Evolutionary conservation across 2,888 invertebrate species (phyloP).

Genomic region (Halictus quadricinctus): DNA sequence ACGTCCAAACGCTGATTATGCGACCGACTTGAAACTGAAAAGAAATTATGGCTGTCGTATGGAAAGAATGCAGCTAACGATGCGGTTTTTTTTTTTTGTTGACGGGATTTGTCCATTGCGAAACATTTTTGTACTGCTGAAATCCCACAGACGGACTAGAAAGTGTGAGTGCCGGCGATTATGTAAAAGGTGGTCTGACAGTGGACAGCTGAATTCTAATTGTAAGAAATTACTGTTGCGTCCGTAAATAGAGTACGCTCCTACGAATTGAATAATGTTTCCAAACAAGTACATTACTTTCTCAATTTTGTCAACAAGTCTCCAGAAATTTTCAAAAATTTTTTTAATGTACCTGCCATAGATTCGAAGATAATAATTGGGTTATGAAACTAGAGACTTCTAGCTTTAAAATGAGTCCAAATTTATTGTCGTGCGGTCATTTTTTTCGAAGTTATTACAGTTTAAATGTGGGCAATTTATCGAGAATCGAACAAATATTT

Average conservation of each 20-base stretch:
- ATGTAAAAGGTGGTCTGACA: slow-evolving; percentile 44
- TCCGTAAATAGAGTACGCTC: background rate
- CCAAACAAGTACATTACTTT: background rate
- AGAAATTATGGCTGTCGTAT: slow-evolving; percentile 14
- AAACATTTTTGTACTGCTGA: slow-evolving; percentile 47
- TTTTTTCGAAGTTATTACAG: background rate
- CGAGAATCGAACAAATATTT: too few relatives aligned
- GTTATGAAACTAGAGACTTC: background rate
- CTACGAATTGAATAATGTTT: background rate
- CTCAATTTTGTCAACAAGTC: background rate
- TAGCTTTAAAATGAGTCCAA: background rate
- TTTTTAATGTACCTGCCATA: background rate
- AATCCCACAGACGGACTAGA: slow-evolving; percentile 49
- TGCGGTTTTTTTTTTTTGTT: slow-evolving; percentile 30
- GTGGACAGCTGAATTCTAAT: slow-evolving; percentile 33
- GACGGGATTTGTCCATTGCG: slow-evolving; percentile 45
- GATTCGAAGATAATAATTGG: background rate
- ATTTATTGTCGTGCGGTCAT: background rate
- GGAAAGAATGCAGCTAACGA: slow-evolving; percentile 52
- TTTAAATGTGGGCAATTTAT: background rate
- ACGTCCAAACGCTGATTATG: slow-evolving; percentile 23
- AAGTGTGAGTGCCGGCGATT: slow-evolving; percentile 46
- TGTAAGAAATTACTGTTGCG: slow-evolving; percentile 10
- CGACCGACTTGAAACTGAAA: slow-evolving; percentile 19
- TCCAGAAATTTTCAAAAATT: background rate